These are phyloP conservation scores for Xylophagus ater DNA, from an alignment of 2,888 invertebrate species.

Conservation along the genomic window DNA sequence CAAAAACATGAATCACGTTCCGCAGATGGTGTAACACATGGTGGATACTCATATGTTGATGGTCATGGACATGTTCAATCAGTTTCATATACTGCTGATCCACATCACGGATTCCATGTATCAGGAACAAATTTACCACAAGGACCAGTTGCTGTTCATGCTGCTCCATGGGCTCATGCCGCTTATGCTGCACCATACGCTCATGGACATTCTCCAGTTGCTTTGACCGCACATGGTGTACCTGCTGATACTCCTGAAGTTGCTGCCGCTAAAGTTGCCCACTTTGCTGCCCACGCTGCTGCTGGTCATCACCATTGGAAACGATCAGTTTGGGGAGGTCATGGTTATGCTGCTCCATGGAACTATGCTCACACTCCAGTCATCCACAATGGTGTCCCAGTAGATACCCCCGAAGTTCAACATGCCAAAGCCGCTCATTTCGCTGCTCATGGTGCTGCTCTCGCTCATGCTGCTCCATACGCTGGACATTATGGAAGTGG, in stretches of 20 bases:
- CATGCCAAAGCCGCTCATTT: constrained; percentile 38
- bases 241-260: constrained; percentile 40
- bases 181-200: constrained; percentile 24
- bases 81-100: constrained; percentile 52
- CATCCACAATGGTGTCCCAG: constrained; percentile 40
- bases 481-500: constrained; percentile 24
- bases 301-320: constrained; percentile 39
- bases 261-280: constrained; percentile 43
- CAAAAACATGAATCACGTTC: constrained; percentile 51
- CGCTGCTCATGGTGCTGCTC: constrained; percentile 35
- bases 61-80: constrained; percentile 53
- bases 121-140: constrained; percentile 52
- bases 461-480: constrained; percentile 20
- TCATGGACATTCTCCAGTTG: constrained; percentile 24
- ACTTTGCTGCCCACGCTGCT: constrained; percentile 42
- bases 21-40: constrained; percentile 50
- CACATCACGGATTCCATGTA: constrained; percentile 52
- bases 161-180: constrained; percentile 19
- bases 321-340: constrained; percentile 30
- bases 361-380: constrained; percentile 29
- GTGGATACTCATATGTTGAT: constrained; percentile 59
- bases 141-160: constrained; percentile 39
- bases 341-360: constrained; percentile 28
- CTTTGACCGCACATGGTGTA: constrained; percentile 33
- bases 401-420: constrained; percentile 44